Percentiles rank a stretch among this genome's conserved stretches.
phyloP scores from a whole-genome alignment of 2,888 invertebrate species.

The Muscina levida region DNA sequence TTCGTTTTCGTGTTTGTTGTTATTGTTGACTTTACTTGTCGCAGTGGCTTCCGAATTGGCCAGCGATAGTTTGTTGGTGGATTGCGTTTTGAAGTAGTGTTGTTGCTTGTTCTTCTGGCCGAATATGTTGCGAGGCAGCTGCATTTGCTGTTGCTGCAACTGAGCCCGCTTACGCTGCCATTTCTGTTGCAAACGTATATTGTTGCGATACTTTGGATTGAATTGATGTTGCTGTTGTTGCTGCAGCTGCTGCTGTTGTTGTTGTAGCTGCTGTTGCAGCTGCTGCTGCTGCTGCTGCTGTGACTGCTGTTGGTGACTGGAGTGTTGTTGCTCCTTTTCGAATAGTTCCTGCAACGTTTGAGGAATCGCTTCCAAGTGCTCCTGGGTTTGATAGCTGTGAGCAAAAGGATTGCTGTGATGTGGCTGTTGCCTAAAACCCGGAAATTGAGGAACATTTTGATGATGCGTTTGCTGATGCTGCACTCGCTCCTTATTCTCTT shows the following conservation, averaged over 20 bases:
- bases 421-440: conserved; percentile 35
- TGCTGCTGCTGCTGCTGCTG: conserved; percentile 53
- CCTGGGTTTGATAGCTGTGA: conserved; percentile 72
- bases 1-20: conserved; percentile 35
- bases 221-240: conserved; percentile 41
- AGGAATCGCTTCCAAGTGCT: conserved; percentile 72
- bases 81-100: conserved; percentile 72
- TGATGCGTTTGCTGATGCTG: conserved; percentile 66
- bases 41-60: conserved; percentile 76
- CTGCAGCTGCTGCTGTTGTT: conserved; percentile 54
- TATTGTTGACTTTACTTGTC: conserved; percentile 61
- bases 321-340: conserved; percentile 70
- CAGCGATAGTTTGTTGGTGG: conserved; percentile 68
- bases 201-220: conserved; percentile 68
- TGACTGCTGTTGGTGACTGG: conserved; percentile 49
- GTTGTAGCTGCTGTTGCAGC: conserved; percentile 56
- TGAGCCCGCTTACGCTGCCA: conserved; percentile 76
- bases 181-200: conserved; percentile 75
- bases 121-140: conserved; percentile 73
- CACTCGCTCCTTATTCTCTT: conserved; percentile 66
- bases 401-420: conserved; percentile 33
- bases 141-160: conserved; percentile 67
- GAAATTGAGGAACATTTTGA: conserved; percentile 50
- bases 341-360: conserved; percentile 75
- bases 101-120: conserved; percentile 65